Evolutionary conservation across 2,113 vertebrate species (phyloP).

Genomic region (Paralichthys olivaceus): DNA sequence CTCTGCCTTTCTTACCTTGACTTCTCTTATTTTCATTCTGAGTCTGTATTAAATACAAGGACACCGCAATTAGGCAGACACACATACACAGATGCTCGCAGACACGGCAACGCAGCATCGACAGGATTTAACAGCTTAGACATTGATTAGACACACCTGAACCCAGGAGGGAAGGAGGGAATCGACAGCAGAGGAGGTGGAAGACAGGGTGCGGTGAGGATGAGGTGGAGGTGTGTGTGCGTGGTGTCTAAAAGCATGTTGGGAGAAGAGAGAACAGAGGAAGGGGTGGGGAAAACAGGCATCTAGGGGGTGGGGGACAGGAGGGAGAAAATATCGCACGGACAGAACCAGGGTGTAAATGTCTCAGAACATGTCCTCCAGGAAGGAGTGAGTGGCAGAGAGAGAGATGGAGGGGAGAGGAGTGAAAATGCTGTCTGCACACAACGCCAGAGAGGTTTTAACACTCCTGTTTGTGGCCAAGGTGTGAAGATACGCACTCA

Average conservation of each 20-base stretch:
- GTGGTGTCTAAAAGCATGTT: conserved; percentile 42
- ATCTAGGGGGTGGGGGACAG: neutral
- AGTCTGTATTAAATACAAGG: conserved; percentile 56
- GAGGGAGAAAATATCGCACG: conserved; percentile 35
- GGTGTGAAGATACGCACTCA: conserved; percentile 64
- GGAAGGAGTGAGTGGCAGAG: conserved; percentile 42
- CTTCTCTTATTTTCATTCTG: conserved; percentile 45
- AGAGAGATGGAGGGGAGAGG: conserved; percentile 7
- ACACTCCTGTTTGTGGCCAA: conserved; percentile 64
- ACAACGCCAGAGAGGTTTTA: conserved; percentile 67
- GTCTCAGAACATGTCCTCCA: conserved; percentile 60
- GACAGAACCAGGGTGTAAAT: conserved; percentile 65
- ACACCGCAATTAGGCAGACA: conserved; percentile 41
- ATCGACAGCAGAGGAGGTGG: conserved; percentile 24
- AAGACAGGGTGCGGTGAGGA: neutral
- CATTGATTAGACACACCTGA: conserved; percentile 73
- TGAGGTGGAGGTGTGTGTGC: neutral
- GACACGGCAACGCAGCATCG: conserved; percentile 31
- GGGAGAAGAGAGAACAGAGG: conserved; percentile 41
- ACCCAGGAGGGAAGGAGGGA: conserved; percentile 49
- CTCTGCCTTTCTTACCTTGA: conserved; percentile 41
- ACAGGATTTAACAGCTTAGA: conserved; percentile 67
- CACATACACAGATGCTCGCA: conserved; percentile 16
- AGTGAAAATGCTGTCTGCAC: conserved; percentile 58
- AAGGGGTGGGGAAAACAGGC: conserved; percentile 31